phyloP scores from a whole-genome alignment of 2,797 vertebrate species.

The Aulostomus chinensis region DNA sequence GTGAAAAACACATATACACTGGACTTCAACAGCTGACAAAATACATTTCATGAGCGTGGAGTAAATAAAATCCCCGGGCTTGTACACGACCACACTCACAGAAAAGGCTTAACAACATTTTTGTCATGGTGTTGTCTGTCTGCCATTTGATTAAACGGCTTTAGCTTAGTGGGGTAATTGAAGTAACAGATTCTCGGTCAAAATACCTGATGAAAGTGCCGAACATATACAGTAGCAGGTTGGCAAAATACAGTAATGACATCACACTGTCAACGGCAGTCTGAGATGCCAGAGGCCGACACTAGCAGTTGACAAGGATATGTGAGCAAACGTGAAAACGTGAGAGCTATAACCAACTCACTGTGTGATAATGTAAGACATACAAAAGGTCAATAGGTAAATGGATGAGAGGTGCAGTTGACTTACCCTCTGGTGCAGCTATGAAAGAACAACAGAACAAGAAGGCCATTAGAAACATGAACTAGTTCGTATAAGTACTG shows the following conservation, averaged over 20 bases:
- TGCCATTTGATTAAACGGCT: not conserved
- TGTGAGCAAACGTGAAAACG: constrained; percentile 53
- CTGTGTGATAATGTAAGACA: constrained; percentile 37
- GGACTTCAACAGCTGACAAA: constrained; percentile 40
- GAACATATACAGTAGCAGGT: no score
- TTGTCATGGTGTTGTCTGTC: not conserved
- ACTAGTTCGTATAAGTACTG: not conserved
- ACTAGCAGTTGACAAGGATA: constrained; percentile 16
- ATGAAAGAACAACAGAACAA: constrained; percentile 42
- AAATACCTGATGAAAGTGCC: no score
- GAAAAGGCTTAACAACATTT: constrained; percentile 5
- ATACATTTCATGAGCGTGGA: constrained; percentile 6
- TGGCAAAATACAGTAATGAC: no score
- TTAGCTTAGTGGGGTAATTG: no score
- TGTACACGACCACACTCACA: constrained; percentile 18
- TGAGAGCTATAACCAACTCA: constrained; percentile 46
- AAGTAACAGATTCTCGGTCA: no score
- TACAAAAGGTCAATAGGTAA: constrained; percentile 40
- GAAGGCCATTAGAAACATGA: constrained; percentile 25
- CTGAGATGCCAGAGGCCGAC: not conserved
- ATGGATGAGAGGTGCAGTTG: constrained; percentile 10
- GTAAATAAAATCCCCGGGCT: not conserved
- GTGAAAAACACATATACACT: constrained; percentile 18
- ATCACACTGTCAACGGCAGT: no score
- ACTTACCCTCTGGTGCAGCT: constrained; percentile 70